Evolutionary conservation across 1,140 invertebrate species (phyloP).

Genomic region (Drosophila paulistorum): DNA sequence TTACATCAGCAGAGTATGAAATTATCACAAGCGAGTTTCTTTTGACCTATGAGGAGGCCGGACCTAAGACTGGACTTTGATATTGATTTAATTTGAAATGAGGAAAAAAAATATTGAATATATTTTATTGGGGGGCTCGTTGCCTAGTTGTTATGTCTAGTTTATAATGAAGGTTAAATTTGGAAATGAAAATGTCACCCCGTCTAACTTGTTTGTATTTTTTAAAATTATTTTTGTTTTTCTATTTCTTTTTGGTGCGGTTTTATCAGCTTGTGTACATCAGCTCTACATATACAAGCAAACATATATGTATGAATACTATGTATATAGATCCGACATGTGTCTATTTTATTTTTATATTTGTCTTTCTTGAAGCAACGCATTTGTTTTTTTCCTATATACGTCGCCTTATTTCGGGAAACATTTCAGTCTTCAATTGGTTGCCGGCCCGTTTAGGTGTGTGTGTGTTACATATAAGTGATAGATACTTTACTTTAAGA

Average conservation of each 20-base stretch:
- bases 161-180: slow-evolving; percentile 26
- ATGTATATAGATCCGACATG: slow-evolving; percentile 27
- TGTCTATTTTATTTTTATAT: slow-evolving; percentile 71
- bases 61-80: slow-evolving; percentile 52
- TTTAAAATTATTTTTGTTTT: slow-evolving; percentile 25
- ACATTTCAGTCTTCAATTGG: slow-evolving; percentile 63
- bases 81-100: slow-evolving; percentile 22
- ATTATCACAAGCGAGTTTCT: slow-evolving; percentile 32
- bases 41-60: slow-evolving; percentile 54
- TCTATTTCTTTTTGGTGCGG: slow-evolving; percentile 23
- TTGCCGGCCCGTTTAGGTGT: slow-evolving; percentile 71
- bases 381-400: slow-evolving; percentile 30
- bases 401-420: slow-evolving; percentile 38
- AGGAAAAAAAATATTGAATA: slow-evolving; percentile 36
- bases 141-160: slow-evolving; percentile 18
- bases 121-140: slow-evolving; percentile 24
- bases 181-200: slow-evolving; percentile 13
- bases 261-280: slow-evolving; percentile 71
- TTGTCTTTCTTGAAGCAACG: slow-evolving; percentile 56
- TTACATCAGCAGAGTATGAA: slow-evolving; percentile 26
- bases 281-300: slow-evolving; percentile 24
- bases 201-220: slow-evolving; percentile 43
- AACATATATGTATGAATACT: neutral
- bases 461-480: slow-evolving; percentile 50
- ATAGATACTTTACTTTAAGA: neutral